phyloP scores from a whole-genome alignment of 2,113 vertebrate species.

The Oceanites oceanicus region DNA sequence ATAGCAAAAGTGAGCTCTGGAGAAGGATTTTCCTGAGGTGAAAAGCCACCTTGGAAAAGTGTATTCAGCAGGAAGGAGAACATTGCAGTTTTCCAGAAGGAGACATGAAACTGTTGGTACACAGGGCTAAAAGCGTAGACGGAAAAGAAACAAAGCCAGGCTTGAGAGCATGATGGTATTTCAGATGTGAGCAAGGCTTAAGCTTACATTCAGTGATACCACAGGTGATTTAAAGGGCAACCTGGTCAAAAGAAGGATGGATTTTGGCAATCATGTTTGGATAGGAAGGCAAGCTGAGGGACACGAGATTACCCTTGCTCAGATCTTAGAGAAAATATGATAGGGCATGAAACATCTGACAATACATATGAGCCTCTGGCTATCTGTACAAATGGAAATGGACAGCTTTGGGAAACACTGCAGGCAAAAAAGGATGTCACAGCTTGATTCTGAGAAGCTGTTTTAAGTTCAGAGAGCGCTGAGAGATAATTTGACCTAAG shows the following conservation, averaged over 20 bases:
- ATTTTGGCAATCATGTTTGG: background rate
- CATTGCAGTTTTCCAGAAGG: background rate
- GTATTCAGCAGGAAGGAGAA: background rate
- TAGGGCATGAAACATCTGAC: background rate
- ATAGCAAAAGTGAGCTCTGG: background rate
- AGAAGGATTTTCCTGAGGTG: background rate
- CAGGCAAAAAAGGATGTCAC: background rate
- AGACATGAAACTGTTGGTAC: background rate
- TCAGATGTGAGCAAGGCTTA: background rate
- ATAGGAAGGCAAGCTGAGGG: background rate
- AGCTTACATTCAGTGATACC: background rate
- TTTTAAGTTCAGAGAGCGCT: background rate
- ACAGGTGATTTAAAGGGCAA: background rate
- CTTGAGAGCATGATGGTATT: background rate
- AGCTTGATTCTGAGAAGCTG: background rate
- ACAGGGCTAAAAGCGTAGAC: background rate
- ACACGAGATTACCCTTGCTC: background rate
- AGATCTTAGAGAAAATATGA: background rate
- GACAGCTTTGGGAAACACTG: background rate
- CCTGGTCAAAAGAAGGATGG: background rate
- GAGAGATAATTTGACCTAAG: background rate
- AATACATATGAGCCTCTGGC: background rate
- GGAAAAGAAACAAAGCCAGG: background rate
- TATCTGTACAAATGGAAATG: background rate
- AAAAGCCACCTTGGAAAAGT: background rate